A percentile compares a stretch with the other conserved stretches of the same genome.
Conservation (phyloP, 2,888 invertebrate genomes). For the Napeogenes inachia region DNA sequence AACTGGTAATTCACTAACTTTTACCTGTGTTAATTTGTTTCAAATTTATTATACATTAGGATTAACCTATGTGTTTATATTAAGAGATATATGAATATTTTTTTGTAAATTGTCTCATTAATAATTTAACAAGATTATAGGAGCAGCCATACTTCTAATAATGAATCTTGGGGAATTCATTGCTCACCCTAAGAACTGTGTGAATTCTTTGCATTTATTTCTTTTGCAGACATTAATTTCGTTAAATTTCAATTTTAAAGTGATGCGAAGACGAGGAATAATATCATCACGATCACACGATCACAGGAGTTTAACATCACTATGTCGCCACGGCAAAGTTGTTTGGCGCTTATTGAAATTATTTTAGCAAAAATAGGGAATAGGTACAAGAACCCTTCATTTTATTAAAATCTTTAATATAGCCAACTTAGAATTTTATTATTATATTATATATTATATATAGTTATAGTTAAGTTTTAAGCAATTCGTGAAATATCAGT, state of each 20-base stretch:
- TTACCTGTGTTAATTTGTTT: too few species aligned
- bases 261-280: conserved; percentile 31
- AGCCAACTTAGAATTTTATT: not conserved
- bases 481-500: too few species aligned
- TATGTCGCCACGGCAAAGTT: conserved; percentile 19
- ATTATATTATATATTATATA: not conserved
- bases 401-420: not conserved
- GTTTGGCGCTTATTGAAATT: conserved; percentile 32
- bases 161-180: conserved; percentile 35
- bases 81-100: too few species aligned
- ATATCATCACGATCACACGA: conserved; percentile 35
- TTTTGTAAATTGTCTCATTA: too few species aligned
- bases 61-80: too few species aligned
- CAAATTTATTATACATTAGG: not conserved
- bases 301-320: conserved; percentile 39
- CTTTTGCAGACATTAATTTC: conserved; percentile 42
- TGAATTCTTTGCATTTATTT: conserved; percentile 38
- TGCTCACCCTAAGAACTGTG: conserved; percentile 40
- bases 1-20: not conserved
- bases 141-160: conserved; percentile 34
- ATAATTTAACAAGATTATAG: conserved; percentile 31
- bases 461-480: too few species aligned
- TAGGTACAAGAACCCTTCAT: conserved; percentile 15
- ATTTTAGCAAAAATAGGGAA: conserved; percentile 23
- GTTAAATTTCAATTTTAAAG: conserved; percentile 44